Evolutionary conservation across 1,140 invertebrate genomes (phyloP).

Genomic region (Nilaparvata lugens): DNA sequence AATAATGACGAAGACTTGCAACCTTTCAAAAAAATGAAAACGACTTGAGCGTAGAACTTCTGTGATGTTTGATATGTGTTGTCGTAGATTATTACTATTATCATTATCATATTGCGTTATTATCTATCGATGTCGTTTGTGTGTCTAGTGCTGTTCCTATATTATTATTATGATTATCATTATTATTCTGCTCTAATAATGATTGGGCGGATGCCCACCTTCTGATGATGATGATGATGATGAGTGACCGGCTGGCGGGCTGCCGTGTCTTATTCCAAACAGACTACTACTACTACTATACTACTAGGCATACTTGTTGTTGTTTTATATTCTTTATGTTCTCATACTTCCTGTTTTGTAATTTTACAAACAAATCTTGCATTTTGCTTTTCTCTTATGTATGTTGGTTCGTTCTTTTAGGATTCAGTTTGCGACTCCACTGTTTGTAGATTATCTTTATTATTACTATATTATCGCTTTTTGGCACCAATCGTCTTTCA

Average conservation of each 20-base stretch:
- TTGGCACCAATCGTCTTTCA: slow-evolving; percentile 3
- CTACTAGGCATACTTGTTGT: no score
- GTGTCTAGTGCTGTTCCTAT: slow-evolving; percentile 18
- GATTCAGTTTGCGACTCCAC: slow-evolving; percentile 3
- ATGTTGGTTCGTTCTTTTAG: slow-evolving; percentile 20
- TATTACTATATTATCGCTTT: slow-evolving; percentile 1
- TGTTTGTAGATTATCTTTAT: neutral
- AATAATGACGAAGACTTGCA: slow-evolving; percentile 54
- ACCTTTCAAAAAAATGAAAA: slow-evolving; percentile 81
- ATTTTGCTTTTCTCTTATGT: slow-evolving; percentile 16
- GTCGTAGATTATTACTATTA: neutral
- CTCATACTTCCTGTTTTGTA: slow-evolving; percentile 15
- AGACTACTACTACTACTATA: no score
- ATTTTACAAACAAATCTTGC: slow-evolving; percentile 13
- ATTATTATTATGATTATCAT: neutral
- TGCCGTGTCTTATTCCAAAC: no score
- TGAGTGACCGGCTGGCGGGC: no score
- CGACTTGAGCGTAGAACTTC: slow-evolving; percentile 48
- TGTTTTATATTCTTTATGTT: slow-evolving; percentile 15
- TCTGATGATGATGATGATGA: no score
- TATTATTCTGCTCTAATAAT: no score
- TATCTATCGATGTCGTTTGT: slow-evolving; percentile 12
- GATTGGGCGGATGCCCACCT: no score
- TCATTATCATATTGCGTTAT: neutral
- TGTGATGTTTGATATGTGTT: slow-evolving; percentile 10